These are phyloP conservation scores for Bovichtus variegatus DNA, from an alignment of 2,797 vertebrate species.

Conservation along the genomic window DNA sequence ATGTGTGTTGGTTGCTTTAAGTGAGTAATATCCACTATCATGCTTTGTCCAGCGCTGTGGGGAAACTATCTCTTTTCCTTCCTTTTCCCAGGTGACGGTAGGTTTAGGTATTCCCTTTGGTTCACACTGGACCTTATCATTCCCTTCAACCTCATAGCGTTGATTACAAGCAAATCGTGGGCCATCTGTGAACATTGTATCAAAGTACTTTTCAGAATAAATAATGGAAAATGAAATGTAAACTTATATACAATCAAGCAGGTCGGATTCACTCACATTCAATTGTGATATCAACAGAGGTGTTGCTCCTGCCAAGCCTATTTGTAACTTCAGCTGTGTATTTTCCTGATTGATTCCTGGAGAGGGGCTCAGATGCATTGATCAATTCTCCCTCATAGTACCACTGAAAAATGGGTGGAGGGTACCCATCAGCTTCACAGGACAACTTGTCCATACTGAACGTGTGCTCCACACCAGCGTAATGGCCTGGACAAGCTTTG, in stretches of 20 bases:
- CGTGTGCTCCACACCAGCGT: background rate
- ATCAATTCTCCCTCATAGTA: background rate
- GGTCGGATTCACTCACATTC: conserved; percentile 69
- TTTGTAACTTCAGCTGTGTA: conserved; percentile 47
- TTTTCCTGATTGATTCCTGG: conserved; percentile 49
- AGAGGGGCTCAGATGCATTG: conserved; percentile 22
- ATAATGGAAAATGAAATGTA: background rate
- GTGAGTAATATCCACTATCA: conserved; percentile 53
- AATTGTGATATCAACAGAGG: conserved; percentile 47
- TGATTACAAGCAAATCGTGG: conserved; percentile 49
- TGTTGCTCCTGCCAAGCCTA: accelerated
- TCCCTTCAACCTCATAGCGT: conserved; percentile 3
- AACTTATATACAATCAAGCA: background rate
- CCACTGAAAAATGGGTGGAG: conserved; percentile 59
- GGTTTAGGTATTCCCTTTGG: conserved; percentile 54
- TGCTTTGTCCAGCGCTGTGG: conserved; percentile 14
- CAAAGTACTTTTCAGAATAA: conserved; percentile 3
- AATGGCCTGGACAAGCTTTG: background rate
- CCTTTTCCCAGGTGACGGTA: conserved; percentile 38
- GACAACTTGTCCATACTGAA: conserved; percentile 25
- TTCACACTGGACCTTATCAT: conserved; percentile 26
- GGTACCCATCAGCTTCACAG: conserved; percentile 62
- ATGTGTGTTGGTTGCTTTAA: conserved; percentile 51
- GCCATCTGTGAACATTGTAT: conserved; percentile 45
- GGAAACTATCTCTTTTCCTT: background rate